Conservation (phyloP, 2,797 vertebrate species). For the Paratrypauchen microcephalus region DNA sequence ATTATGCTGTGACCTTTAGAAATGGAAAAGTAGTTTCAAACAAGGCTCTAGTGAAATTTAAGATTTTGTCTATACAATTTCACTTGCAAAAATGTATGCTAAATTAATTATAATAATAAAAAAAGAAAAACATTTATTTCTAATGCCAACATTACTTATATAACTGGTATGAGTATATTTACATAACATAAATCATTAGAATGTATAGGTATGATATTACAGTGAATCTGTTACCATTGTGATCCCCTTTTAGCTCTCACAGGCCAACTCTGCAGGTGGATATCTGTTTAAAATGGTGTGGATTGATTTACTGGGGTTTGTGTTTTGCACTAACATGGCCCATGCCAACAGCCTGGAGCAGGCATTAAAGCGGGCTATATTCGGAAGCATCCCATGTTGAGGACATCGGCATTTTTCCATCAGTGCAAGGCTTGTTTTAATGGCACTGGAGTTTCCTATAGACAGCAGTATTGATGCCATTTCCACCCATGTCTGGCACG, state of each 20-base stretch:
- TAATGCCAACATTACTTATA: too few species aligned
- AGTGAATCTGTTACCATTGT: constrained; percentile 14
- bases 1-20: constrained; percentile 14
- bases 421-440: constrained; percentile 62
- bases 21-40: background rate
- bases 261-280: constrained; percentile 33
- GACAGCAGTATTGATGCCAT: constrained; percentile 50
- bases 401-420: constrained; percentile 56
- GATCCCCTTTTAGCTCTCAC: constrained; percentile 14
- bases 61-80: background rate
- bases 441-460: constrained; percentile 49
- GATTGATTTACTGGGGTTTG: constrained; percentile 51
- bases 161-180: too few species aligned
- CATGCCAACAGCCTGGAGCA: constrained; percentile 44
- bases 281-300: constrained; percentile 50
- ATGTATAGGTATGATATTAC: background rate
- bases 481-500: constrained; percentile 45
- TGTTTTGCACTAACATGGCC: constrained; percentile 29
- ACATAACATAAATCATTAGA: too few species aligned
- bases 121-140: too few species aligned
- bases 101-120: too few species aligned
- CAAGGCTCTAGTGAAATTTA: background rate
- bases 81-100: background rate
- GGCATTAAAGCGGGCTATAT: constrained; percentile 64
- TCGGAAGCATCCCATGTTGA: constrained; percentile 49